These are phyloP conservation scores for Fragum sueziense DNA, from an alignment of 2,888 invertebrate genomes.

Conservation along the genomic window DNA sequence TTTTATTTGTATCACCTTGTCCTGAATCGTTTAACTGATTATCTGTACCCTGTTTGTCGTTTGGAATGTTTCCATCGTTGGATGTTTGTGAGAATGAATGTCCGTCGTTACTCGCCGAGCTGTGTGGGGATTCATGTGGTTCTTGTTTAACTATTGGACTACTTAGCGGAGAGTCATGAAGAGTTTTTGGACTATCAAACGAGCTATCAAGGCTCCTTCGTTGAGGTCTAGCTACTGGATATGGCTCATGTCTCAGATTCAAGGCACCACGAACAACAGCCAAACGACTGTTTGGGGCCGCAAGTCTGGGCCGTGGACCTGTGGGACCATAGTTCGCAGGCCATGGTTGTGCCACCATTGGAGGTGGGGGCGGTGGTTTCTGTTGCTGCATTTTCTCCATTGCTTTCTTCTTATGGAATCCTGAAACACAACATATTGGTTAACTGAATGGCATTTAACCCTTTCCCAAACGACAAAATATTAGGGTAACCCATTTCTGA, in stretches of 20 bases:
- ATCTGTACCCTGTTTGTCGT: neutral
- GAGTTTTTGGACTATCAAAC: neutral
- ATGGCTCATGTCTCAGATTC: constrained; percentile 3
- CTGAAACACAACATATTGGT: no score
- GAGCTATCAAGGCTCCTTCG: neutral
- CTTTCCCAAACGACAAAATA: neutral
- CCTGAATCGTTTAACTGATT: neutral
- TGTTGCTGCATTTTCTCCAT: neutral
- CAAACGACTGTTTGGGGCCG: neutral
- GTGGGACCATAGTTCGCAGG: neutral
- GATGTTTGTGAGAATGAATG: neutral
- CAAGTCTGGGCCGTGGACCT: neutral
- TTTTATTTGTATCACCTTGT: neutral
- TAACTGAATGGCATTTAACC: no score
- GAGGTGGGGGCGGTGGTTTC: neutral
- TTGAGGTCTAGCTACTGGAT: neutral
- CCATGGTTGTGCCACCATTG: neutral
- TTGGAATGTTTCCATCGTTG: constrained; percentile 3
- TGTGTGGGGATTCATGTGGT: neutral
- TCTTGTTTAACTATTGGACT: neutral
- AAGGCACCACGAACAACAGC: neutral
- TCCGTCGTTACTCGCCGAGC: neutral
- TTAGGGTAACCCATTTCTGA: neutral
- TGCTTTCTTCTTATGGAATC: neutral
- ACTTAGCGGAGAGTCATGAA: neutral